Evolutionary conservation across 1,140 invertebrate genomes (phyloP), one percentile per base, ranked within the genome.

Genomic region (Coptotermes formosanus): DNA sequence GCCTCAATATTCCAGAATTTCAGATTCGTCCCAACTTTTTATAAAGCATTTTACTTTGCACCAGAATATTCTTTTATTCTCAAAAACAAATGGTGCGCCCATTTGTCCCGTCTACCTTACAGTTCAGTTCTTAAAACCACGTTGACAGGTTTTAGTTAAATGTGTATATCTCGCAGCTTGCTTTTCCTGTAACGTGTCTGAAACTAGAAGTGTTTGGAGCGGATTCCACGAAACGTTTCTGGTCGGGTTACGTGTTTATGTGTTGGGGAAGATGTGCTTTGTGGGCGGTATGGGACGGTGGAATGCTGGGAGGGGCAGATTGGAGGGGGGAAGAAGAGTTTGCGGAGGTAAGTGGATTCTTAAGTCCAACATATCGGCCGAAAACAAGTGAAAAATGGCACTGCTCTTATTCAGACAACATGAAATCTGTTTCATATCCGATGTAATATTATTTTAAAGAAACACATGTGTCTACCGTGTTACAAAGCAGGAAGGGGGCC

Each of bases 321-420:
- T 23, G 55, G 55, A 14, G 55, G 9, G 25, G n/a, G 25, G n/a
- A 30, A 16, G 14, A 16, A 75, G n/a, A n/a, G 25, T 30, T 75
- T 75, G 64, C 64, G 64, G 14, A 75, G 64, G 64, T 75, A 75
- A 75, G 64, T 75, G 64, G 64, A 75, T n/a, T 75, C 64, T 75
- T 75, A 4, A 8, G 64, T 75, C n/a, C 59, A 75, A 30, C 64
- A 75, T 75, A 30, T 25, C 64, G 25, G n/a, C 9, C 64, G 64
- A 25, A 75, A 75, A 75, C 25, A 75, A 75, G 64, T 75, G 64
- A 30, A 75, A 75, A 75, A 75, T 75, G n/a, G n/a, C 64, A 75
- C 16, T 75, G 25, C 7, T 25, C 30, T 75, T 75, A 30, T 75
- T 25, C 3, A 14, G 64, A 75, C 25, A n/a, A 30, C n/a, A 8